Evolutionary conservation across 2,797 vertebrate genomes (phyloP).

Genomic region (Florisuga fusca): DNA sequence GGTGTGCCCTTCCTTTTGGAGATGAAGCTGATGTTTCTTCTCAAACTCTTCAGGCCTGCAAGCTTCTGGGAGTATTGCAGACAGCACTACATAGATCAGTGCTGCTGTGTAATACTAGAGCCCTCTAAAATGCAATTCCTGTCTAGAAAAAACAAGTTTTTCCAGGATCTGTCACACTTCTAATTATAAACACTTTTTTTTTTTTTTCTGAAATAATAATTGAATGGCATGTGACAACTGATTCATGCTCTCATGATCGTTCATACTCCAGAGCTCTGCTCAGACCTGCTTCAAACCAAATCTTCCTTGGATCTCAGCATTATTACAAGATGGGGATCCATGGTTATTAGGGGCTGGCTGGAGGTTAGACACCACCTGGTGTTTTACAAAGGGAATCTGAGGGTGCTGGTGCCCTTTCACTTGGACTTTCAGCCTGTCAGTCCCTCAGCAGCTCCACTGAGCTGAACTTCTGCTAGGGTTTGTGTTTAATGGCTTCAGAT

Average conservation of each 20-base stretch:
- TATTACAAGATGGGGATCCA: not conserved
- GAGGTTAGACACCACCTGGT: not conserved
- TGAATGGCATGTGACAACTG: not conserved
- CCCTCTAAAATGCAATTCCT: not conserved
- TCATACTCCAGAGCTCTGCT: not conserved
- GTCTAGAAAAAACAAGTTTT: not conserved
- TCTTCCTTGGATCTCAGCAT: not conserved
- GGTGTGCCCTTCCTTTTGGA: not conserved
- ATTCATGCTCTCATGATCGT: not conserved
- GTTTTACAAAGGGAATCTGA: not conserved
- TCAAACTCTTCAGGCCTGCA: fast-evolving
- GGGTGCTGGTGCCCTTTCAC: not conserved
- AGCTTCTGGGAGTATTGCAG: not conserved
- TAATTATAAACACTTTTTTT: constrained; percentile 3
- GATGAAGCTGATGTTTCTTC: not conserved
- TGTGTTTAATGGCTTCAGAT: not conserved
- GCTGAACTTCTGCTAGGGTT: not conserved
- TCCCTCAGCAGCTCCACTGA: not conserved
- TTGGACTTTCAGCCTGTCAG: not conserved
- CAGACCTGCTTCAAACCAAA: not conserved
- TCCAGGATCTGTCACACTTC: not conserved
- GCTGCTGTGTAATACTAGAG: not conserved
- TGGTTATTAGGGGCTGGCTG: not conserved
- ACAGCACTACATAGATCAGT: not conserved
- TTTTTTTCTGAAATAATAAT: not conserved